Evolutionary conservation across 2,113 vertebrate species (phyloP), one percentile per base, ranked within the genome.

Genomic region (Poecilia latipinna): DNA sequence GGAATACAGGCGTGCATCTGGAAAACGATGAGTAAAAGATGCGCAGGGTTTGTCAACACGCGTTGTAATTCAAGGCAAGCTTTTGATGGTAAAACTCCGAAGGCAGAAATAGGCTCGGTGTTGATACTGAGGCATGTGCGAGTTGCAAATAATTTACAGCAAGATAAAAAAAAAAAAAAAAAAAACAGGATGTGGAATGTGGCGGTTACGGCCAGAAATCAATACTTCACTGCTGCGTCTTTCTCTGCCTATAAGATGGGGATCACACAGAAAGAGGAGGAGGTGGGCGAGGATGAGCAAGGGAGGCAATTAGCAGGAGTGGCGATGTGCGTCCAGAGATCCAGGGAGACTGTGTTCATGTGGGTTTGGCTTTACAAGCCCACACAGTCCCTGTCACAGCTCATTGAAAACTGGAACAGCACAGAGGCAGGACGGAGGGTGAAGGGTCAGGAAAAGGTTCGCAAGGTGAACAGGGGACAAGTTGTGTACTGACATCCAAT

Each of bases 241-340:
- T 70, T 61, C 54, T 70, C 28, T 26, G 13, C 70, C 67, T 19
- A 11, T 10, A 70, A 28, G 65, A 54, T 13, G 12, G 54, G 60
- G 37, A 54, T 28, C 6, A 28, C n/a, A 65, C 32, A 15, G 54
- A 24, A 54, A 19, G 15, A 54, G 19, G 1, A 29, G 8, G 31
- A 57, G 71, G 39, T 64, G 44, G 57, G 42, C 1, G 13, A 28
- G 51, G 74, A 75, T 26, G 76, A 70, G 69, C 1, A 61, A 60
- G 4, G 60, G 39, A 82, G 32, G 80, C 74, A 90, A 84, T 91
- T 91, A 91, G 77, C 11, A 42, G 78, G 82, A 82, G 82, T 57
- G 85, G 79, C 28, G 15, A 71, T 82, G 88, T 74, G 65, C 64
- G 70, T 76, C 80, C 83, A 74, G 68, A 74, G 62, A 75, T 74